Conservation (phyloP, 2,888 invertebrate genomes). For the Drosophila trichaetosa region DNA sequence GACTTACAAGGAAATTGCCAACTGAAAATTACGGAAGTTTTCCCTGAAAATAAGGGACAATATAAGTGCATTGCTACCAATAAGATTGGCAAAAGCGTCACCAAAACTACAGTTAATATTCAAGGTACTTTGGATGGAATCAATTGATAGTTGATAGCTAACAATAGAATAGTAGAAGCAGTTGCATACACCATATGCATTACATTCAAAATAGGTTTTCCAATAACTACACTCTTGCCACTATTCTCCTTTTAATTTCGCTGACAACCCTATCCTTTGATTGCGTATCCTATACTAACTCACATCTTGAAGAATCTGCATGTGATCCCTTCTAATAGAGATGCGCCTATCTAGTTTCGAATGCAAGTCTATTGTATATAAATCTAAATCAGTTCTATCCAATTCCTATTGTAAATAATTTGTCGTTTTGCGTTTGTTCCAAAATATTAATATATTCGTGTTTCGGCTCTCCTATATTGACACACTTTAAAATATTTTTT, state of each 20-base stretch:
- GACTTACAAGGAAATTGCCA: constrained; percentile 92
- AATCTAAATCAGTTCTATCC: constrained; percentile 10
- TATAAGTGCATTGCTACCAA: constrained; percentile 94
- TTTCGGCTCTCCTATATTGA: constrained; percentile 47
- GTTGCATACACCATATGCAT: constrained; percentile 57
- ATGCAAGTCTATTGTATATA: constrained; percentile 12
- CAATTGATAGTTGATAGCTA: constrained; percentile 57
- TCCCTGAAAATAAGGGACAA: constrained; percentile 95
- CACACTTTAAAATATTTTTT: constrained; percentile 75
- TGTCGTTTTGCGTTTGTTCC: constrained; percentile 49
- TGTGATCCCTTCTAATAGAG: constrained; percentile 47
- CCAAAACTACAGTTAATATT: constrained; percentile 91
- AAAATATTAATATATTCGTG: constrained; percentile 17
- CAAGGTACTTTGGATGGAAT: constrained; percentile 88
- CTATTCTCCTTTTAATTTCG: constrained; percentile 34
- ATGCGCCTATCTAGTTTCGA: constrained; percentile 20
- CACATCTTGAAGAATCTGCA: constrained; percentile 51
- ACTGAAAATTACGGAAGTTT: constrained; percentile 93
- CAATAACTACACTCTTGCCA: constrained; percentile 56
- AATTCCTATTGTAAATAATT: constrained; percentile 66
- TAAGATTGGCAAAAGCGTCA: constrained; percentile 92
- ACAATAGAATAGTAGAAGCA: constrained; percentile 42
- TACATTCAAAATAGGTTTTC: constrained; percentile 55
- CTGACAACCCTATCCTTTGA: constrained; percentile 36
- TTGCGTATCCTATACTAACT: constrained; percentile 55